A percentile compares a stretch with the other conserved stretches of the same genome.
Conservation (phyloP, 2,888 invertebrate genomes). For the Acleris emargana region DNA sequence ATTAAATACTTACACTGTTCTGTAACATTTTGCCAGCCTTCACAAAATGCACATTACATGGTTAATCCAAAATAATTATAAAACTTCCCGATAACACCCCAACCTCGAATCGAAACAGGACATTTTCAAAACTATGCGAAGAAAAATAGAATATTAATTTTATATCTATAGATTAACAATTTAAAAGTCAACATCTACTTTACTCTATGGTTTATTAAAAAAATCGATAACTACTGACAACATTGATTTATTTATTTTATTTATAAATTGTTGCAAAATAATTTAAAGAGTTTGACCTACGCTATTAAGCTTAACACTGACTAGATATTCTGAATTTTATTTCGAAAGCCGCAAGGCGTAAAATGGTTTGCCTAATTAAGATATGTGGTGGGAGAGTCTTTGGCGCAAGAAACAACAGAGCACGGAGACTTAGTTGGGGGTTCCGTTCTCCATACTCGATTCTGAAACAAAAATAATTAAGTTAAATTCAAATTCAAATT, state of each 20-base stretch:
- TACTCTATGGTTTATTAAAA: slow-evolving; percentile 8
- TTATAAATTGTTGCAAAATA: background rate
- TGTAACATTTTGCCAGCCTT: slow-evolving; percentile 78
- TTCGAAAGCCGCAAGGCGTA: slow-evolving; percentile 29
- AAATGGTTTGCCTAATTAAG: slow-evolving; percentile 44
- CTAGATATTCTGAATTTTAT: slow-evolving; percentile 28
- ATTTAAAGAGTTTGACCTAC: slow-evolving; percentile 6
- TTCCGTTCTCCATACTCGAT: slow-evolving; percentile 58
- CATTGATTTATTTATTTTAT: slow-evolving; percentile 39
- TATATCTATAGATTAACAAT: slow-evolving; percentile 45
- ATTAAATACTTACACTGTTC: slow-evolving; percentile 53
- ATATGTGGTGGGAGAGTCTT: slow-evolving; percentile 64
- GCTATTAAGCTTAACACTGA: slow-evolving; percentile 33
- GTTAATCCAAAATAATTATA: slow-evolving; percentile 32
- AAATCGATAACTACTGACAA: slow-evolving; percentile 45
- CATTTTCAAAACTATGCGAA: slow-evolving; percentile 24
- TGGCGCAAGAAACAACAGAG: slow-evolving; percentile 23
- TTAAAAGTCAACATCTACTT: slow-evolving; percentile 12
- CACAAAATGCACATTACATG: slow-evolving; percentile 62
- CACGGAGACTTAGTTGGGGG: slow-evolving; percentile 52
- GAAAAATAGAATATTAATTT: slow-evolving; percentile 14
- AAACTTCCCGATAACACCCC: slow-evolving; percentile 31
- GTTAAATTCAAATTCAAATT: too few relatives aligned
- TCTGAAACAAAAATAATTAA: slow-evolving; percentile 53
- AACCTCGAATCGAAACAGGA: slow-evolving; percentile 33